These are phyloP conservation scores for Origma solitaria DNA, from an alignment of 2,113 vertebrate species.

Conservation along the genomic window DNA sequence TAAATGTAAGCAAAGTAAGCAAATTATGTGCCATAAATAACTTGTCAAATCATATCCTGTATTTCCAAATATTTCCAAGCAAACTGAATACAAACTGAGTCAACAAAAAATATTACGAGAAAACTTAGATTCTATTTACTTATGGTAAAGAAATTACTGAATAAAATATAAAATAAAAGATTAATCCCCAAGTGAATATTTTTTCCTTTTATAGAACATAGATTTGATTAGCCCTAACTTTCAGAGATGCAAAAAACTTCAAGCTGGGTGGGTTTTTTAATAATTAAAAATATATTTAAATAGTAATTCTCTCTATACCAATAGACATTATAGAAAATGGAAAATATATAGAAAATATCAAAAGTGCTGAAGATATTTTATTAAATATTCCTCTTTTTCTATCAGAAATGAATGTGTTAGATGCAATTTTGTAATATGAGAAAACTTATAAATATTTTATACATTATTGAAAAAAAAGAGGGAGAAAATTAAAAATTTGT, in stretches of 20 bases:
- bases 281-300: not conserved
- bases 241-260: not conserved
- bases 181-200: not conserved
- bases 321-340: not conserved
- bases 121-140: not conserved
- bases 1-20: not conserved
- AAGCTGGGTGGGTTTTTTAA: rapidly evolving
- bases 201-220: not conserved
- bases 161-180: not conserved
- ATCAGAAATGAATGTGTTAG: not conserved
- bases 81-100: not conserved
- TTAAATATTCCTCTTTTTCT: not conserved
- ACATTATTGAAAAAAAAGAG: not conserved
- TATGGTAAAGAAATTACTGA: not conserved
- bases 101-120: not conserved
- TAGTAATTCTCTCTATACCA: not conserved
- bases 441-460: not conserved
- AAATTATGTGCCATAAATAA: slow-evolving; percentile 30
- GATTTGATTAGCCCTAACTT: not conserved
- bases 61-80: not conserved
- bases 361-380: rapidly evolving
- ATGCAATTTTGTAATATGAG: not conserved
- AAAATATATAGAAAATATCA: not conserved
- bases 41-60: not conserved
- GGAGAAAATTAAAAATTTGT: not conserved